Evolutionary conservation across 2,113 vertebrate genomes (phyloP).

Genomic region (Eubucco bourcierii): DNA sequence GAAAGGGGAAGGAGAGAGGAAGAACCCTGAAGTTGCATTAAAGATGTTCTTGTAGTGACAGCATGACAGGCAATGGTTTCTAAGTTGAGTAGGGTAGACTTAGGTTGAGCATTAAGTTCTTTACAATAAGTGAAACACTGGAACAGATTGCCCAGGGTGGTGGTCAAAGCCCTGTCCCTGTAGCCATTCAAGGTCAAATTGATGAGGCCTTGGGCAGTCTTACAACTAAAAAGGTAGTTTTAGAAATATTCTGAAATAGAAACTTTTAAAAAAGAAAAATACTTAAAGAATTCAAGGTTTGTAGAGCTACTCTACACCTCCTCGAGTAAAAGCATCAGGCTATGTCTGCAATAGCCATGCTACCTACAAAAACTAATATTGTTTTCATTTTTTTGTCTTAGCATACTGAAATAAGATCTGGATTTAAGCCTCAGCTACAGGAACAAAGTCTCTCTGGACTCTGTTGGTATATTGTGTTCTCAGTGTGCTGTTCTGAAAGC

Average conservation of each 20-base stretch:
- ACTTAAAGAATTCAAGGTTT: not conserved
- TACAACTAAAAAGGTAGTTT: not conserved
- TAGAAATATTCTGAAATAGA: not conserved
- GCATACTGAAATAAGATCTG: not conserved
- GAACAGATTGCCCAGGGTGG: too few species aligned
- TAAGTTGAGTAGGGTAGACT: too few species aligned
- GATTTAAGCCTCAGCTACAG: not conserved
- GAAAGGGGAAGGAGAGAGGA: not conserved
- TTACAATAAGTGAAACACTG: too few species aligned
- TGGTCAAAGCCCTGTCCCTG: too few species aligned
- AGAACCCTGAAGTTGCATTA: not conserved
- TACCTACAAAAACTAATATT: not conserved
- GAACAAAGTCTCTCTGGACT: not conserved
- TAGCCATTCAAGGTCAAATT: too few species aligned
- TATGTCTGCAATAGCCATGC: not conserved
- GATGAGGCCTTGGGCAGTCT: not conserved
- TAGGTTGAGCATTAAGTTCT: too few species aligned
- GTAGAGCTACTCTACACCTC: not conserved
- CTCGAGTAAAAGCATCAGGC: not conserved
- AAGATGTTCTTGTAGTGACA: not conserved
- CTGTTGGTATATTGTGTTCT: not conserved
- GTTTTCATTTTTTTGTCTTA: not conserved
- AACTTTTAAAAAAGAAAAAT: not conserved
- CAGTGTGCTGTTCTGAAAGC: not conserved
- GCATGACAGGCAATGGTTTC: too few species aligned